Base-by-base conservation (phyloP, 2,797 vertebrate species). In the Sebastes itinus region DNA sequence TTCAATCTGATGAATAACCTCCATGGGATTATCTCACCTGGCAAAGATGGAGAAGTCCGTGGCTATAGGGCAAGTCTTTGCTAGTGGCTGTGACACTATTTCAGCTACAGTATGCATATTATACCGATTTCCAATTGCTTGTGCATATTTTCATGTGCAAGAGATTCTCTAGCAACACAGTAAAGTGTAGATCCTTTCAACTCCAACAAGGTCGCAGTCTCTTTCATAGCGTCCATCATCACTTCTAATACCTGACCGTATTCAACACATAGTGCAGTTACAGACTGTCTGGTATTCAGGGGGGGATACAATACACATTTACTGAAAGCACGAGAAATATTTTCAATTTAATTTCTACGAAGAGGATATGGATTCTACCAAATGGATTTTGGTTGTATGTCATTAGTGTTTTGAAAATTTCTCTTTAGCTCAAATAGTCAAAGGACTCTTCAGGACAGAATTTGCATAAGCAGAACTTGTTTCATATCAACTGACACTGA, bases 11-110 rank as follows among this genome's bases (percentile, higher is more conserved):
- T 87, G 83, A 81, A 81, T 86, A 42, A 32, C 49, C 59, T 78
- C 72, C 23, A 12, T 61, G 66, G 84, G 78, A 92, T 88, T 86
- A 83, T 82, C 46, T 81, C 58, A 78, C 77, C 80, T 75, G 71
- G 81, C 56, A 81, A 78, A 76, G 78, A 76, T 55, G 70, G 67
- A 75, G 38, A 82, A 82, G 80, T 74, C 71, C 59, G 77, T 67
- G 75, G 69, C 89, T 66, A 77, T 65, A 61, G 69, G 86, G 72
- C 30, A 69, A 55, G 66, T 84, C 77, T 72, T 77, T 85, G 67
- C 78, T 79, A 61, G 76, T 67, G 27, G 65, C 38, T 69, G 35
- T 28, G 49, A 78, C 62, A 46, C 38, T 52, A 60, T 78, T 62
- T 4, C 30, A 77, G 28, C n/a, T 62, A 4, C 30, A 77, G 28